phyloP scores from a whole-genome alignment of 37 sponge, comb jelly and placozoan species.

The Agelas oroides region DNA sequence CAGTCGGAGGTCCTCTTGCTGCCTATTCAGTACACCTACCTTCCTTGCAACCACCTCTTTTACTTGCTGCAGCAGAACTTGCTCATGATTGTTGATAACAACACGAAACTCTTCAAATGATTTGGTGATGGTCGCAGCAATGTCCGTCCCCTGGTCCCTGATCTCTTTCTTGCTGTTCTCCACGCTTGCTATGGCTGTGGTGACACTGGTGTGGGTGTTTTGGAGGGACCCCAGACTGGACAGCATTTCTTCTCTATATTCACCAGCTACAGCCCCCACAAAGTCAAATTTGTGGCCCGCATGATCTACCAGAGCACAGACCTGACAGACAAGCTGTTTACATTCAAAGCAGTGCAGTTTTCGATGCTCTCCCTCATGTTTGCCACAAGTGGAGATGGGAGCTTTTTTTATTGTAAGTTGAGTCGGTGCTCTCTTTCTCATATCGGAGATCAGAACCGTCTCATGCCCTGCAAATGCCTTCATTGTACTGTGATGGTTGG shows the following conservation, averaged over 20 bases:
- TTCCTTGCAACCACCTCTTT: neutral
- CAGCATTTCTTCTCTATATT: neutral
- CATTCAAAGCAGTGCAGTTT: neutral
- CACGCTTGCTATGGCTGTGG: neutral
- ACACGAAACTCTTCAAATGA: neutral
- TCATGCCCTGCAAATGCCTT: neutral
- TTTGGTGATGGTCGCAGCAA: neutral
- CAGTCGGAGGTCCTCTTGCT: neutral
- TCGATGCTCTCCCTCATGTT: neutral
- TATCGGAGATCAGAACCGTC: no score
- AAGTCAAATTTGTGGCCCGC: neutral
- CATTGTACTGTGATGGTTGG: neutral
- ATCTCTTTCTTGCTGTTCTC: neutral
- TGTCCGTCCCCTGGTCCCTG: neutral
- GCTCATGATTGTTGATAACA: neutral
- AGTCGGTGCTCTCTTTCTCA: no score
- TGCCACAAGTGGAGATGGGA: no score
- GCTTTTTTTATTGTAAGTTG: no score
- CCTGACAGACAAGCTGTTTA: constrained; percentile 17
- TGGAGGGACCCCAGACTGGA: neutral
- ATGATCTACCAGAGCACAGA: neutral
- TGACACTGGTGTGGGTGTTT: neutral
- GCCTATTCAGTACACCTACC: neutral
- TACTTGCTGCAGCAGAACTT: neutral
- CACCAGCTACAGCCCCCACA: neutral